Evolutionary conservation across 2,888 invertebrate genomes (phyloP).

Genomic region (Oeneis ivallda): DNA sequence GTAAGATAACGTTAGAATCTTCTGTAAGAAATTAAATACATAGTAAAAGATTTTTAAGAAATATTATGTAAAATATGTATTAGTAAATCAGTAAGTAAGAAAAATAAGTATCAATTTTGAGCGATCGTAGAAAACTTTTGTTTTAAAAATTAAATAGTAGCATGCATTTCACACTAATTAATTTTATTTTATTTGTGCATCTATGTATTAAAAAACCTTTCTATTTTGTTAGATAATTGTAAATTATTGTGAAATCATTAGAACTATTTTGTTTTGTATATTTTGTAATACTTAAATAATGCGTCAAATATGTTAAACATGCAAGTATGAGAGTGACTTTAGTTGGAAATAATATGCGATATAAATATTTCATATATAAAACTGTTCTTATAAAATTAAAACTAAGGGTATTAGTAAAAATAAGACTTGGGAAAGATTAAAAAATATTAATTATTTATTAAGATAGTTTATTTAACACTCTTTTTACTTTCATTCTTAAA

Average conservation of each 20-base stretch:
- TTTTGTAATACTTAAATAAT: neutral
- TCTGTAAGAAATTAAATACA: neutral
- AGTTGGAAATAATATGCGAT: too few species aligned
- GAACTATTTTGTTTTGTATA: neutral
- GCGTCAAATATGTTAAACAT: neutral
- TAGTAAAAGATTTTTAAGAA: too few species aligned
- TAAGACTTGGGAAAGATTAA: neutral
- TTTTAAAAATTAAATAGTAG: constrained; percentile 5
- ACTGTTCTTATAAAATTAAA: too few species aligned
- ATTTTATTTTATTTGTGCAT: constrained; percentile 9
- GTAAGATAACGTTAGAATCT: neutral
- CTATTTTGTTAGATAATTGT: constrained; percentile 11
- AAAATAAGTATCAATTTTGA: neutral
- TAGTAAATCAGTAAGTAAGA: too few species aligned
- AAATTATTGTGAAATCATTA: constrained; percentile 6
- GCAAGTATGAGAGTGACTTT: neutral
- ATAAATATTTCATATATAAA: too few species aligned
- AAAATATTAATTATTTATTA: neutral
- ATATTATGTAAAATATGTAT: too few species aligned
- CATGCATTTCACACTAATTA: constrained; percentile 8
- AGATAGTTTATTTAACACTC: neutral
- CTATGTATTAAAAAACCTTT: neutral
- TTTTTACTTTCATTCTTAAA: neutral
- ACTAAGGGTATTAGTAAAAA: neutral
- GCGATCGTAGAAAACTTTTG: neutral